Conservation (phyloP, 2,113 vertebrate species). For the Numida meleagris region DNA sequence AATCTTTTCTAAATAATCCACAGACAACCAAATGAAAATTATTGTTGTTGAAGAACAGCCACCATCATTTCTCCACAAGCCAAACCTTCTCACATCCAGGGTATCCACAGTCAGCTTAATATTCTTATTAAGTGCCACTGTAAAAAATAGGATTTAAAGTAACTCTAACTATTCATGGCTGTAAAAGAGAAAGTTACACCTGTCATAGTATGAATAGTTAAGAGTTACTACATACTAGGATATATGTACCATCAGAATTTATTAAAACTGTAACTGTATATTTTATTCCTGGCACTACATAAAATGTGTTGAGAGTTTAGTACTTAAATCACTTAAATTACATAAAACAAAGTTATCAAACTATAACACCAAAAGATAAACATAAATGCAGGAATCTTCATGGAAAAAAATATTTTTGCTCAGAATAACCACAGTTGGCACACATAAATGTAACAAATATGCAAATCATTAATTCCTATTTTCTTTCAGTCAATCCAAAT, state of each 20-base stretch:
- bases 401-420: neutral
- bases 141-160: constrained; percentile 28
- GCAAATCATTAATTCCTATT: neutral
- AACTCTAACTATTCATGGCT: neutral
- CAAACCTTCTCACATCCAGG: constrained; percentile 76
- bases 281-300: neutral
- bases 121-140: constrained; percentile 72
- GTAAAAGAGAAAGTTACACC: neutral
- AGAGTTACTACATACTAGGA: neutral
- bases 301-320: neutral
- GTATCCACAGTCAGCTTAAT: constrained; percentile 76
- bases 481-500: neutral
- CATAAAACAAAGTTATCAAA: neutral
- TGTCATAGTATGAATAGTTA: no score
- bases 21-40: constrained; percentile 84
- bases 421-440: neutral
- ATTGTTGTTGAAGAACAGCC: constrained; percentile 51
- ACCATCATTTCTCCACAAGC: constrained; percentile 72
- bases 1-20: constrained; percentile 76
- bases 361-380: neutral
- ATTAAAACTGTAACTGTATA: neutral
- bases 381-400: neutral
- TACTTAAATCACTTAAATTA: neutral
- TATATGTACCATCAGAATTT: neutral
- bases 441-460: neutral